A percentile compares a stretch with the other conserved stretches of the same genome.
phyloP scores from a whole-genome alignment of 1,140 invertebrate species.

The Mercenaria mercenaria region DNA sequence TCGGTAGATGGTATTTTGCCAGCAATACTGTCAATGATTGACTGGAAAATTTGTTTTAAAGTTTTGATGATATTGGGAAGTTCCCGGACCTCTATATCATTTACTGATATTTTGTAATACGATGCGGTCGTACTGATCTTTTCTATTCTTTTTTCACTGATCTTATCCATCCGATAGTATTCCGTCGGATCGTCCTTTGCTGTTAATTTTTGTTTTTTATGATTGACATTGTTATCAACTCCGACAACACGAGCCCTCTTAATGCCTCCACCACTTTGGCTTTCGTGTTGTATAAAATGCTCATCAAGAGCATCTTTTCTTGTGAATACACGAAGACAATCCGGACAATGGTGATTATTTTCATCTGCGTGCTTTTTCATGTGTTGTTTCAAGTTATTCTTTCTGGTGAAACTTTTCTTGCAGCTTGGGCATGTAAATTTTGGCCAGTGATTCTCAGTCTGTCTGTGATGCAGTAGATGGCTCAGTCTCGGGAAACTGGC shows the following conservation, averaged over 20 bases:
- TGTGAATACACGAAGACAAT: conserved; percentile 14
- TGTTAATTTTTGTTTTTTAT: neutral
- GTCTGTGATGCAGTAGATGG: conserved; percentile 32
- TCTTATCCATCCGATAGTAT: conserved; percentile 20
- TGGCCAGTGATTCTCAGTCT: conserved; percentile 25
- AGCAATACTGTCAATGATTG: conserved; percentile 46
- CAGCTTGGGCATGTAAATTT: conserved; percentile 14
- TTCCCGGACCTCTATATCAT: conserved; percentile 49
- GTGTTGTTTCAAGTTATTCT: conserved; percentile 37
- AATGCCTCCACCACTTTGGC: neutral
- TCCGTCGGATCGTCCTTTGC: neutral
- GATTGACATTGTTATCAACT: too few relatives aligned
- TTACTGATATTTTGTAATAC: conserved; percentile 55
- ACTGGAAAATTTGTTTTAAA: conserved; percentile 47
- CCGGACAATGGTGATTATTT: conserved; percentile 31
- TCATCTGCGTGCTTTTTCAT: conserved; percentile 9
- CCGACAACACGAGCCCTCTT: too few relatives aligned
- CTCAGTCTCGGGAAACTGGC: neutral
- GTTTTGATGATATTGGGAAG: conserved; percentile 56
- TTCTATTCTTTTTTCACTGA: conserved; percentile 10
- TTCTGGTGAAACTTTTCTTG: conserved; percentile 42
- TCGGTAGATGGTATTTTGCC: conserved; percentile 45
- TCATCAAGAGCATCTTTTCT: neutral
- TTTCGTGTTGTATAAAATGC: neutral
- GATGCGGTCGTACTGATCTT: conserved; percentile 60